A percentile compares a stretch with the other conserved stretches of the same genome.
Evolutionary conservation across 2,888 invertebrate genomes (phyloP).

Genomic region (Acrobasis suavella): DNA sequence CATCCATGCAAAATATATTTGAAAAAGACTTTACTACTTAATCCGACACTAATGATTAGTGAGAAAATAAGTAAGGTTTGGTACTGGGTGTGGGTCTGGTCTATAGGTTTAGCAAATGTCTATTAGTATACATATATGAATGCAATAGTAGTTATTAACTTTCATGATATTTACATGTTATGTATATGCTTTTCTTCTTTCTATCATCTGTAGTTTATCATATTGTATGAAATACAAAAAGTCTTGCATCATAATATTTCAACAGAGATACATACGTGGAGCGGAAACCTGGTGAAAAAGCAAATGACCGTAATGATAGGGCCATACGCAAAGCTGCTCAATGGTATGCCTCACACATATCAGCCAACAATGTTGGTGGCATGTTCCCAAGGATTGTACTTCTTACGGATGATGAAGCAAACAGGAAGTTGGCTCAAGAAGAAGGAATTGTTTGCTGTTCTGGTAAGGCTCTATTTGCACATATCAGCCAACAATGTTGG

Average conservation of each 20-base stretch:
- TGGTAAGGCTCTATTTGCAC: slow-evolving; percentile 81
- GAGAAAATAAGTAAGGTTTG: no score
- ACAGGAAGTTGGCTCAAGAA: slow-evolving; percentile 86
- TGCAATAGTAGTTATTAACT: no score
- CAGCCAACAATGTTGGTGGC: slow-evolving; percentile 50
- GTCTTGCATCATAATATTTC: slow-evolving; percentile 1
- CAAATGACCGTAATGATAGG: slow-evolving; percentile 95
- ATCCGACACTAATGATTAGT: no score
- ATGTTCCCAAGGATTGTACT: slow-evolving; percentile 85
- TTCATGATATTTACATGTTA: no score
- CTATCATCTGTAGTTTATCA: no score
- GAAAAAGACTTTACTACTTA: no score
- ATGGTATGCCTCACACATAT: slow-evolving; percentile 92
- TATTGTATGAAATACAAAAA: no score
- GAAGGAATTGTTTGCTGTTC: slow-evolving; percentile 88
- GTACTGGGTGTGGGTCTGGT: no score
- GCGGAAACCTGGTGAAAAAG: slow-evolving; percentile 89
- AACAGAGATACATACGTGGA: slow-evolving; percentile 93
- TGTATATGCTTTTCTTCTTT: no score
- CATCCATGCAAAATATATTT: no score
- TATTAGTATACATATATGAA: no score
- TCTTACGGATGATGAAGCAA: slow-evolving; percentile 92
- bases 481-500: slow-evolving; percentile 64
- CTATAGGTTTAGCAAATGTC: no score
- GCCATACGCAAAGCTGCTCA: slow-evolving; percentile 90